A percentile compares a stretch with the other conserved stretches of the same genome.
Evolutionary conservation across 2,888 invertebrate genomes (phyloP).

Genomic region (Rapana venosa): DNA sequence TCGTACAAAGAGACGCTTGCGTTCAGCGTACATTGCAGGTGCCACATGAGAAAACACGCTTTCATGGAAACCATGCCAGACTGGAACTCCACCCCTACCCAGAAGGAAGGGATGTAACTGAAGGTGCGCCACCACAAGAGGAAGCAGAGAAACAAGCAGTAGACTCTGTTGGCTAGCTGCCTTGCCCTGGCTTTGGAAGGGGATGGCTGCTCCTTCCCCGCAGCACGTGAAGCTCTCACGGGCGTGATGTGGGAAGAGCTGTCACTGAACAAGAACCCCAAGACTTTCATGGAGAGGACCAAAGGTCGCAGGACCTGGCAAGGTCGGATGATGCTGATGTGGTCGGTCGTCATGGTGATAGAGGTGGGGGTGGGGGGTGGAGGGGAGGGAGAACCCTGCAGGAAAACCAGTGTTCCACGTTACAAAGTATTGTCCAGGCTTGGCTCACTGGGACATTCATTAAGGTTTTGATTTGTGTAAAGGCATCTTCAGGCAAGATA

Average conservation of each 20-base stretch:
- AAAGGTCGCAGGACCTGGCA: background rate
- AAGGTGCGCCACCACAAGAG: background rate
- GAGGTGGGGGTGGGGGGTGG: background rate
- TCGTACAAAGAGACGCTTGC: background rate
- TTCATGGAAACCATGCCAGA: background rate
- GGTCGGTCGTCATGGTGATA: background rate
- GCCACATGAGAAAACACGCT: background rate
- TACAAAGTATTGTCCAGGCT: background rate
- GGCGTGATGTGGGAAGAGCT: background rate
- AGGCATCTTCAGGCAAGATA: background rate
- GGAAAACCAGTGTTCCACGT: background rate
- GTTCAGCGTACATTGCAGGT: background rate
- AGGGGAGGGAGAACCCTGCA: background rate
- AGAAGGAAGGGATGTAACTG: background rate
- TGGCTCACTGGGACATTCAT: too few species aligned
- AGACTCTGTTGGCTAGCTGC: background rate
- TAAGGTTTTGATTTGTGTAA: background rate
- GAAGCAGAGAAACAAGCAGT: background rate
- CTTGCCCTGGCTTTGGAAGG: background rate
- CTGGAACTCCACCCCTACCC: background rate
- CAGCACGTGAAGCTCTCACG: background rate
- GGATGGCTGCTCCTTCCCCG: background rate
- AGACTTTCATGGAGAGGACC: background rate
- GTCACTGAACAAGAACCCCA: background rate
- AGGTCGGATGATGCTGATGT: background rate